Evolutionary conservation across 2,113 vertebrate genomes (phyloP).

Genomic region (Paratilapia polleni): DNA sequence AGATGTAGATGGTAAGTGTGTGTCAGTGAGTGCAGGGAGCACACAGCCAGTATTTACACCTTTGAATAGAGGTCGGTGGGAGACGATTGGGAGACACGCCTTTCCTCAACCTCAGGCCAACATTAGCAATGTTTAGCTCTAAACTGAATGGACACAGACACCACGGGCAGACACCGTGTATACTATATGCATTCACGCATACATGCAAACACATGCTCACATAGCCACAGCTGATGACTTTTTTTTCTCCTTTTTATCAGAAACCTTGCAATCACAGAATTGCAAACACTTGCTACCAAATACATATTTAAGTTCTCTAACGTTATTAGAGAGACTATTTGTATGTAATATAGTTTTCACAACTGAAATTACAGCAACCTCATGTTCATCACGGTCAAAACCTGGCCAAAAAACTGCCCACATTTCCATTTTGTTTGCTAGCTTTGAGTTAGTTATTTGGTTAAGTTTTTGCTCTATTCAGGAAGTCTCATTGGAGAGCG

Average conservation of each 20-base stretch:
- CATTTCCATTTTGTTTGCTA: too few species aligned
- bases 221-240: background rate
- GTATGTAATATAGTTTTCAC: too few species aligned
- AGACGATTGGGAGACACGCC: conserved; percentile 39
- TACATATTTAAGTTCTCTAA: background rate
- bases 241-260: background rate
- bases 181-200: background rate
- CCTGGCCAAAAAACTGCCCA: too few species aligned
- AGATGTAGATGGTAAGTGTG: conserved; percentile 16
- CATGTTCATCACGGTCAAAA: too few species aligned
- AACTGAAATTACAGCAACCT: too few species aligned
- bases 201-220: background rate
- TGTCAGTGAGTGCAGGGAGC: conserved; percentile 40
- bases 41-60: conserved; percentile 60
- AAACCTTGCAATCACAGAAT: background rate
- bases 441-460: too few species aligned
- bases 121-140: conserved; percentile 57
- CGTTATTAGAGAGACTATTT: background rate
- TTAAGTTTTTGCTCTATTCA: too few species aligned
- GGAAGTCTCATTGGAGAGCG: too few species aligned
- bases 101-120: conserved; percentile 64
- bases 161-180: background rate
- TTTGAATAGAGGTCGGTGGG: conserved; percentile 55
- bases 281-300: background rate
- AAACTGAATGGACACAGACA: conserved; percentile 42